Evolutionary conservation across 2,888 invertebrate genomes (phyloP).

Genomic region (Blera fallax): DNA sequence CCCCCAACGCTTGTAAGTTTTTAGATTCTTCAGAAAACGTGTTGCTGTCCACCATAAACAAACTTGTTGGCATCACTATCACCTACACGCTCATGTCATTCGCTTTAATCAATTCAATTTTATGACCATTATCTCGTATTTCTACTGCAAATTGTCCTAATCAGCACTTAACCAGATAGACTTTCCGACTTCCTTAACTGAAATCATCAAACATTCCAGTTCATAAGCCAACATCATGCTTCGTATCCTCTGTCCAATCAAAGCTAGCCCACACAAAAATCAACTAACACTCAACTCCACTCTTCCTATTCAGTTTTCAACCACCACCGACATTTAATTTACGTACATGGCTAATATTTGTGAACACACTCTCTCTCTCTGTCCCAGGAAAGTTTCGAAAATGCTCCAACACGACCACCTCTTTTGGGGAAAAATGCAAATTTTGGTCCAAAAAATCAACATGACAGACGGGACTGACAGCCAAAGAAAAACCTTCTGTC

Average conservation of each 20-base stretch:
- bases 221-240: conserved; percentile 11
- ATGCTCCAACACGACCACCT: neutral
- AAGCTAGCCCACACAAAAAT: conserved; percentile 35
- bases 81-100: no score
- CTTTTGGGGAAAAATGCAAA: conserved; percentile 41
- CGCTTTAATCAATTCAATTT: conserved; percentile 13
- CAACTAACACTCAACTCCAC: neutral
- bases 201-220: conserved; percentile 5
- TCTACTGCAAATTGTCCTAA: conserved; percentile 42
- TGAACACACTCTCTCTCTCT: conserved; percentile 16
- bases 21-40: no score
- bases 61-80: neutral
- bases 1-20: no score
- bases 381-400: neutral
- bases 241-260: conserved; percentile 26
- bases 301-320: conserved; percentile 7
- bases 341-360: conserved; percentile 58
- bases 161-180: conserved; percentile 54
- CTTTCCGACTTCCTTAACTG: conserved; percentile 12
- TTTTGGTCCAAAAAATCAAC: conserved; percentile 58
- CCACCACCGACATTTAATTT: conserved; percentile 46
- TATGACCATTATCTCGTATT: conserved; percentile 38
- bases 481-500: conserved; percentile 50
- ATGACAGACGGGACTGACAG: conserved; percentile 61
- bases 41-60: neutral